phyloP scores from a whole-genome alignment of 2,888 invertebrate species.

The Alloscopus bannaensis region DNA sequence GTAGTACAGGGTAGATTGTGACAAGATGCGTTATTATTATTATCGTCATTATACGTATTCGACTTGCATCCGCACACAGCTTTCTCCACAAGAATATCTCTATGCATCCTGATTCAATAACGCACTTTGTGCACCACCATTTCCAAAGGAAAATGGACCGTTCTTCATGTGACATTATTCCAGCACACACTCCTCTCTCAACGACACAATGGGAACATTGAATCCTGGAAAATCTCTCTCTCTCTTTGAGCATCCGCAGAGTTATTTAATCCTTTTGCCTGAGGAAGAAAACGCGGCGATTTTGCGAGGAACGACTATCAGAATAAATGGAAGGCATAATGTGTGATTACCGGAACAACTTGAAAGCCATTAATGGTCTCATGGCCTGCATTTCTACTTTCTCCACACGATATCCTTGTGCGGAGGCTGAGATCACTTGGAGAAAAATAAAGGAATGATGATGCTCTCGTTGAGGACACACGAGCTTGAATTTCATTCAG shows the following conservation, averaged over 20 bases:
- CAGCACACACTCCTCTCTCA: slow-evolving; percentile 33
- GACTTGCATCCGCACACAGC: too few relatives aligned
- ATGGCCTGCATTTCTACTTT: slow-evolving; percentile 8
- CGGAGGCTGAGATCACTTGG: too few relatives aligned
- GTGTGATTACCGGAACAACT: slow-evolving; percentile 61
- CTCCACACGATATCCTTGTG: not conserved
- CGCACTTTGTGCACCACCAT: not conserved
- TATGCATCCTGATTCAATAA: slow-evolving; percentile 5
- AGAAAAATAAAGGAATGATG: too few relatives aligned
- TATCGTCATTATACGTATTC: slow-evolving; percentile 24
- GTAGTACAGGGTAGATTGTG: slow-evolving; percentile 44
- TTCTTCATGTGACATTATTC: slow-evolving; percentile 45
- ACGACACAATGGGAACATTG: slow-evolving; percentile 41
- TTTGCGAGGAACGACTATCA: slow-evolving; percentile 58
- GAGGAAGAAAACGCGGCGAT: slow-evolving; percentile 57
- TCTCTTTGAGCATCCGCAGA: slow-evolving; percentile 53
- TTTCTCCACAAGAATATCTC: not conserved
- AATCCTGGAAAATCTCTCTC: slow-evolving; percentile 54
- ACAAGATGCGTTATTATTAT: slow-evolving; percentile 57
- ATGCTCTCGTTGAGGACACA: too few relatives aligned
- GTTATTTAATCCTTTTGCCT: slow-evolving; percentile 60
- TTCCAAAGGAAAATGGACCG: not conserved
- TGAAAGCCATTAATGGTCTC: slow-evolving; percentile 58
- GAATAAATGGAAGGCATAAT: slow-evolving; percentile 62
- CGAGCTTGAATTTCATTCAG: slow-evolving; percentile 49